These are phyloP conservation scores for Rhagologus leucostigma DNA, from an alignment of 2,113 vertebrate species.

Conservation along the genomic window DNA sequence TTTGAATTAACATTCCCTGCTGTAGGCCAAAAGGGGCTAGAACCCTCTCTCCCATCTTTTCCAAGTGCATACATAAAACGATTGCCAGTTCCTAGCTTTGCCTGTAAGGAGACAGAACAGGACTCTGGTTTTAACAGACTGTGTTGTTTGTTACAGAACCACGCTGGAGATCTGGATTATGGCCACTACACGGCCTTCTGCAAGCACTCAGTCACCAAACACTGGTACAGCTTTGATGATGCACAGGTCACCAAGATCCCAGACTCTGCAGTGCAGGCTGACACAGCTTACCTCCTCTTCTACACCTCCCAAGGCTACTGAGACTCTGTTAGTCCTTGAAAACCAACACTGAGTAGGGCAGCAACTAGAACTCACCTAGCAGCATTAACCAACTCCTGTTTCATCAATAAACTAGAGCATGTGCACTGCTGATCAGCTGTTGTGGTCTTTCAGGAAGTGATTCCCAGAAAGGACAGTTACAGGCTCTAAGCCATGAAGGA, in stretches of 20 bases:
- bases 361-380: neutral
- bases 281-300: slow-evolving; percentile 81
- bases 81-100: neutral
- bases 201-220: slow-evolving; percentile 67
- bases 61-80: neutral
- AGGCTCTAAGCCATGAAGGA: neutral
- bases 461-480: neutral
- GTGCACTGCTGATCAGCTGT: neutral
- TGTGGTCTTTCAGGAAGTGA: neutral
- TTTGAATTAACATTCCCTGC: neutral
- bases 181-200: slow-evolving; percentile 88
- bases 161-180: slow-evolving; percentile 80
- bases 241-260: slow-evolving; percentile 68
- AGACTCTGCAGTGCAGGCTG: slow-evolving; percentile 72
- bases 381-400: neutral
- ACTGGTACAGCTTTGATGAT: slow-evolving; percentile 85
- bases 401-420: slow-evolving; percentile 47
- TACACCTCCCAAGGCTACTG: slow-evolving; percentile 69
- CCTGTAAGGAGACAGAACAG: neutral
- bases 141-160: slow-evolving; percentile 73
- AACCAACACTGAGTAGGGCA: neutral
- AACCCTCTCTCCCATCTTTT: neutral
- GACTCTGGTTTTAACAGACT: neutral
- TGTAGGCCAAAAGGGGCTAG: neutral
- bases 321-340: neutral